phyloP scores from a whole-genome alignment of 2,888 invertebrate species.

The Parascotia fuliginaria region DNA sequence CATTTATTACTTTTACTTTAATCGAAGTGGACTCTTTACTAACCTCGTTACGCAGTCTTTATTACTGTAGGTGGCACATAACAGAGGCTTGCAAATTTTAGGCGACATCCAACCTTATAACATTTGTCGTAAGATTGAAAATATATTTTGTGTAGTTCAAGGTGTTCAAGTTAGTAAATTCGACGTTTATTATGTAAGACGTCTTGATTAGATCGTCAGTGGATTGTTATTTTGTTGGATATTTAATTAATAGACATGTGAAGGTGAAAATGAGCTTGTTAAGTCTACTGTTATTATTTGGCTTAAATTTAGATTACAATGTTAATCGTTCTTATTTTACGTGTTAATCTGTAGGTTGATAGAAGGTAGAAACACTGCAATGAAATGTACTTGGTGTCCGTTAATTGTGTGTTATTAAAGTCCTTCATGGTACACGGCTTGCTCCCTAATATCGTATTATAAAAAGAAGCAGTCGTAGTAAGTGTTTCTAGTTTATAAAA shows the following conservation, averaged over 20 bases:
- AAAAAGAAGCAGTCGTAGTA: too few relatives aligned
- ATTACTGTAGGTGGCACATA: conserved; percentile 51
- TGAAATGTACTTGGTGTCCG: too few relatives aligned
- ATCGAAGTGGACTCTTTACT: conserved; percentile 57
- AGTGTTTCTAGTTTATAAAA: too few relatives aligned
- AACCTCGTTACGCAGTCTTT: conserved; percentile 56
- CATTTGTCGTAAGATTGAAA: conserved; percentile 14
- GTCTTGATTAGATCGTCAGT: conserved; percentile 52
- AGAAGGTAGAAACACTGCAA: too few relatives aligned
- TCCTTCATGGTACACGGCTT: too few relatives aligned
- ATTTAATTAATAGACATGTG: conserved; percentile 47
- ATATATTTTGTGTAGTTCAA: conserved; percentile 11
- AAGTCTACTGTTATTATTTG: neutral
- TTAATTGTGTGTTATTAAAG: too few relatives aligned
- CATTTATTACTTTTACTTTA: conserved; percentile 59
- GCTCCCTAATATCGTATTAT: too few relatives aligned
- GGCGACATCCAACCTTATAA: conserved; percentile 29
- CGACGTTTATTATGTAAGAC: conserved; percentile 50
- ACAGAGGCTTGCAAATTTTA: conserved; percentile 33
- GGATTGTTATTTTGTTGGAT: conserved; percentile 48
- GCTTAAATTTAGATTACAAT: neutral
- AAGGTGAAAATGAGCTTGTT: conserved; percentile 23
- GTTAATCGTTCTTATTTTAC: neutral
- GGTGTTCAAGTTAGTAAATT: conserved; percentile 43
- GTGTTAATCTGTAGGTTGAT: too few relatives aligned